These are phyloP conservation scores for Pseudomyrmex flavicornis DNA, from an alignment of 1,140 invertebrate genomes.

Conservation along the genomic window DNA sequence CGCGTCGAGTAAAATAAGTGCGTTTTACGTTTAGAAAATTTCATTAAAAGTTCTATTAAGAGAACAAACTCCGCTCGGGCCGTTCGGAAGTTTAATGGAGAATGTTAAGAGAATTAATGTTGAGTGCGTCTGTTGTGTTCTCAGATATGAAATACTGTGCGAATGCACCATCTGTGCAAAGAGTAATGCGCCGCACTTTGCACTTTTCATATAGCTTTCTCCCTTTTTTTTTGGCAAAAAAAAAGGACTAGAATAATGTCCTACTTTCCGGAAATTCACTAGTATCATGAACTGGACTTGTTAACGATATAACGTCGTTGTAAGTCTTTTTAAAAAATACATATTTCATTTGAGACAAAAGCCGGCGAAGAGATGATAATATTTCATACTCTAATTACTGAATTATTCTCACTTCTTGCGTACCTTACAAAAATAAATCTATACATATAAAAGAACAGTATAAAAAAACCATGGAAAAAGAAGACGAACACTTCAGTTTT, in stretches of 20 bases:
- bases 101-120: conserved; percentile 51
- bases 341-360: neutral
- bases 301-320: conserved; percentile 7
- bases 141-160: conserved; percentile 58
- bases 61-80: conserved; percentile 53
- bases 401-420: too few species aligned
- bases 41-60: conserved; percentile 61
- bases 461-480: neutral
- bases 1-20: neutral
- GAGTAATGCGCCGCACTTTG: conserved; percentile 48
- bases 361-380: neutral
- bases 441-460: neutral
- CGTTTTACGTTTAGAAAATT: conserved; percentile 27
- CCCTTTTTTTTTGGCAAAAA: conserved; percentile 13
- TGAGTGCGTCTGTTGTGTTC: conserved; percentile 35
- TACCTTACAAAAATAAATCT: too few species aligned
- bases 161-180: conserved; percentile 59
- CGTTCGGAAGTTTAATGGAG: conserved; percentile 62
- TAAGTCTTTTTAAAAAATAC: neutral
- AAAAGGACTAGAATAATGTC: conserved; percentile 17
- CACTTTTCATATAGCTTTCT: conserved; percentile 38
- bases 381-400: too few species aligned
- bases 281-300: conserved; percentile 9
- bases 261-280: conserved; percentile 26
- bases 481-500: neutral